A percentile compares a stretch with the other conserved stretches of the same genome.
phyloP scores from a whole-genome alignment of 37 sponge, comb jelly and placozoan species.

The Cliona cf. orientalis region DNA sequence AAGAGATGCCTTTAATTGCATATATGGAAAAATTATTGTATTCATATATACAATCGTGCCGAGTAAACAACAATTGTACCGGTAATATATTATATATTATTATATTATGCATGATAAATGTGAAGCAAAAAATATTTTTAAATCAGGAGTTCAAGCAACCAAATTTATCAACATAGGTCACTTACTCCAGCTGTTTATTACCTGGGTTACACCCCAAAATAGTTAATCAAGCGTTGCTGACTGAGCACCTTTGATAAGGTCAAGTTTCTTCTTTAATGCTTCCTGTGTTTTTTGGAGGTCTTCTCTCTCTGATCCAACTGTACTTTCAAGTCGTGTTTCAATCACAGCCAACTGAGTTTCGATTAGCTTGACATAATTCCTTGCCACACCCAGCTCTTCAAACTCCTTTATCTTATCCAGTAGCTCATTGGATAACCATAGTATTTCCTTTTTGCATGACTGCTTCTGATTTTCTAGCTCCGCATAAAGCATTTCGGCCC shows the following conservation, averaged over 20 bases:
- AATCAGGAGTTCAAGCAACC: too few relatives aligned
- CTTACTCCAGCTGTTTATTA: too few relatives aligned
- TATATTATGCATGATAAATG: too few relatives aligned
- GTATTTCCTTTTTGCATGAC: neutral
- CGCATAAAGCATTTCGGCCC: neutral
- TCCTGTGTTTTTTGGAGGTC: conserved; percentile 2
- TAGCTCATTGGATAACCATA: conserved; percentile 2
- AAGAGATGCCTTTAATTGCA: too few relatives aligned
- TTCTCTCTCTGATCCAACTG: neutral
- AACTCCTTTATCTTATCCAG: conserved; percentile 11
- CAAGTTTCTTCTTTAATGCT: neutral
- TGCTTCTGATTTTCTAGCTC: neutral
- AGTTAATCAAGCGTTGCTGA: neutral
- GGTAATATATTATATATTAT: too few relatives aligned
- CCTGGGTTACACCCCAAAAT: too few relatives aligned
- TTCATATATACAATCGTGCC: too few relatives aligned
- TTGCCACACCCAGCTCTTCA: conserved; percentile 12
- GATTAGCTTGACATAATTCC: conserved; percentile 28
- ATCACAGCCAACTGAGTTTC: conserved; percentile 25
- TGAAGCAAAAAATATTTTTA: too few relatives aligned
- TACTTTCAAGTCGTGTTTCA: conserved; percentile 6
- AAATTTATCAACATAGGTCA: too few relatives aligned
- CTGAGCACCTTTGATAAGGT: neutral
- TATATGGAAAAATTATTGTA: too few relatives aligned
- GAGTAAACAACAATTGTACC: too few relatives aligned